Evolutionary conservation across 1,140 invertebrate genomes (phyloP).

Genomic region (Philopotamus ludificatus): DNA sequence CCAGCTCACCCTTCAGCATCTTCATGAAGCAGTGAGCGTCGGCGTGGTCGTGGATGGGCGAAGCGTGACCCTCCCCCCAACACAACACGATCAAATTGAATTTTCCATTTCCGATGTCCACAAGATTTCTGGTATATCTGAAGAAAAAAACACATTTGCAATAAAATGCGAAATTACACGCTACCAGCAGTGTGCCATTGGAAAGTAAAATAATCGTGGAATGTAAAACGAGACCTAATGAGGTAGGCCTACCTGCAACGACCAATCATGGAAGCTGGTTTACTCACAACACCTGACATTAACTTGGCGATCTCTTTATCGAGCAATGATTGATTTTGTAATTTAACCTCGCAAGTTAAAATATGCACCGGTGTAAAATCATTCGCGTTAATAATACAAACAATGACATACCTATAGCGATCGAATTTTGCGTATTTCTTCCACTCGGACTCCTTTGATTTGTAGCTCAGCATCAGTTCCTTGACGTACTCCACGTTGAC

Average conservation of each 20-base stretch:
- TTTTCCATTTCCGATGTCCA: conserved; percentile 93
- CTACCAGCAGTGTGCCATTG: too few relatives aligned
- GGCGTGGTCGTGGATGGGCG: conserved; percentile 94
- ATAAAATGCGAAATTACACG: too few relatives aligned
- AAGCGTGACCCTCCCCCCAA: conserved; percentile 94
- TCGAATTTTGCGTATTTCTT: conserved; percentile 94
- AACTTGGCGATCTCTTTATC: too few relatives aligned
- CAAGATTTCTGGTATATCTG: conserved; percentile 92
- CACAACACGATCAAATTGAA: conserved; percentile 97
- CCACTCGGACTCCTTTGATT: conserved; percentile 88
- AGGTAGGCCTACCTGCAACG: too few relatives aligned
- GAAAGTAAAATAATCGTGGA: too few relatives aligned
- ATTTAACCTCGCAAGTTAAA: too few relatives aligned
- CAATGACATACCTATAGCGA: conserved; percentile 72
- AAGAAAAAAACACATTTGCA: conserved; percentile 19
- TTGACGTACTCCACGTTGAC: conserved; percentile 89
- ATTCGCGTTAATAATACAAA: neutral
- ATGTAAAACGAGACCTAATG: too few relatives aligned
- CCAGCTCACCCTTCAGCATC: conserved; percentile 69
- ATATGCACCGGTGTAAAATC: too few relatives aligned
- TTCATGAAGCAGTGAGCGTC: conserved; percentile 99
- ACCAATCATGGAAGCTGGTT: too few relatives aligned
- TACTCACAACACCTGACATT: too few relatives aligned
- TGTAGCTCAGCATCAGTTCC: conserved; percentile 81
- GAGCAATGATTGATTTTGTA: too few relatives aligned